Base-by-base conservation (phyloP, 2,113 vertebrate species). In the Ictalurus furcatus region DNA sequence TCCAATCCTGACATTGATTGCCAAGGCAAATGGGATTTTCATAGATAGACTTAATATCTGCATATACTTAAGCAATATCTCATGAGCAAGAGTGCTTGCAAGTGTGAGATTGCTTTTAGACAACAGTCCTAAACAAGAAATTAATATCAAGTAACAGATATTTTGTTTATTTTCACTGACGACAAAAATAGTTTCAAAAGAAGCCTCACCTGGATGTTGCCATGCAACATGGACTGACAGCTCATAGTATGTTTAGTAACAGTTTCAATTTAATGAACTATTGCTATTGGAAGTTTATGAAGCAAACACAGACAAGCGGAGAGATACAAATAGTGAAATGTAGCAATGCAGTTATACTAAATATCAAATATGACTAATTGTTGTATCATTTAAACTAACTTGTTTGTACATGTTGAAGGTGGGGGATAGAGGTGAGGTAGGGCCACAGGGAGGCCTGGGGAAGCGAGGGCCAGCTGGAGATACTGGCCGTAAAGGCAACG, bases 391-490 rank as follows among this genome's bases (percentile, higher is more conserved):
- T n/a, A 52, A 79, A 78, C 52, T 14, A 48, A 83, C 11, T 65
- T 85, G 80, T 90, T 84, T 88, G 74, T 80, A 48, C 88, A 85
- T 88, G 88, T 56, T 94, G 65, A 90, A 96, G 96, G 91, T 92
- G 88, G 95, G 96, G 92, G 95, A 94, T 83, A 86, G 88, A 86
- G 95, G 94, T n/a, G 88, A 89, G 65, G 90, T 65, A 54, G 95
- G 95, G 28, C 93, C 93, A 90, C 93, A 91, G 90, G 96, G 95
- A 91, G 86, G 81, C 83, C 89, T 90, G 80, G 95, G 96, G 2
- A 92, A 95, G 91, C 94, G 94, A 63, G 95, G 96, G 2, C 91
- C 95, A n/a, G 94, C 73, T 69, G 95, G 95, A 83, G 92, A 94
- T 85, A 44, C 85, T 86, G 96, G 95, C 86, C 92, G 71, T n/a